Conservation (phyloP, 2,888 invertebrate genomes). For the Cryptus armator region DNA sequence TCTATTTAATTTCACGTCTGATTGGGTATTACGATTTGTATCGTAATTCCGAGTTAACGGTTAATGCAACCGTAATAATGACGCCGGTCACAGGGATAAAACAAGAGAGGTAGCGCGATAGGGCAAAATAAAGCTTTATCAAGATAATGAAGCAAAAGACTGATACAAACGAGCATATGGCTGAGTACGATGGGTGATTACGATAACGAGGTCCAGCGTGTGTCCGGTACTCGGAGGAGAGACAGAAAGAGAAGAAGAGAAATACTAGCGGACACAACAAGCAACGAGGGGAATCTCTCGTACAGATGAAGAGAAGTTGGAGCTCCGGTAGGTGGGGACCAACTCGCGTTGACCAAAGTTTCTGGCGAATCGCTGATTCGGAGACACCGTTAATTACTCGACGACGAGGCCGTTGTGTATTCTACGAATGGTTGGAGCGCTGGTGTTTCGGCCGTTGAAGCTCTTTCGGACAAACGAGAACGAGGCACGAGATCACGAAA, state of each 20-base stretch:
- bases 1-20: slow-evolving; percentile 25
- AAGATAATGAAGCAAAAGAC: slow-evolving; percentile 53
- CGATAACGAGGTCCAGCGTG: slow-evolving; percentile 51
- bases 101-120: neutral
- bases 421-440: neutral
- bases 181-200: slow-evolving; percentile 45
- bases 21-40: slow-evolving; percentile 32
- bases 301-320: slow-evolving; percentile 1
- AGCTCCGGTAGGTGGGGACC: neutral
- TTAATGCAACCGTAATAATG: slow-evolving; percentile 34
- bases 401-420: slow-evolving; percentile 41
- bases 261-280: neutral
- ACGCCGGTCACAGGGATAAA: neutral
- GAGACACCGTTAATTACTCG: slow-evolving; percentile 50
- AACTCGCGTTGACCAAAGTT: slow-evolving; percentile 26
- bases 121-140: slow-evolving; percentile 35
- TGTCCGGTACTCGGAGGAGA: neutral
- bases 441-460: neutral
- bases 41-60: slow-evolving; percentile 40
- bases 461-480: slow-evolving; percentile 7
- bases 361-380: slow-evolving; percentile 48
- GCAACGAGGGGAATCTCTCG: slow-evolving; percentile 3
- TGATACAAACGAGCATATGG: slow-evolving; percentile 53
- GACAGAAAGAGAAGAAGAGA: neutral
- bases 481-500: slow-evolving; percentile 14